Evolutionary conservation across 1,140 invertebrate genomes (phyloP).

Genomic region (Tenebrio molitor): DNA sequence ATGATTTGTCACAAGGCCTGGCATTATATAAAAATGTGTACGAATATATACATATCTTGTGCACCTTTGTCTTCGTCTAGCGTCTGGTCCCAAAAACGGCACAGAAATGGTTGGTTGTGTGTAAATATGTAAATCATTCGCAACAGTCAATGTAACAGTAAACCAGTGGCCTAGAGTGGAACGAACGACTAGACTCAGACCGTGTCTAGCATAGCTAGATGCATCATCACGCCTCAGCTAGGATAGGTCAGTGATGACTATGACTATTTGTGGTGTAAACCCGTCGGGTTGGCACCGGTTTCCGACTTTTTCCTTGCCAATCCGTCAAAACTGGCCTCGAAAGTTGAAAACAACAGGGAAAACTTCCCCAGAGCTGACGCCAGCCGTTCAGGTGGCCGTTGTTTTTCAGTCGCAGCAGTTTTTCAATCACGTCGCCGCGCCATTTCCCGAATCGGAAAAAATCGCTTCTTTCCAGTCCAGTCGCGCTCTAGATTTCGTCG

Average conservation of each 20-base stretch:
- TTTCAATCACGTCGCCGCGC: too few relatives aligned
- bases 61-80: too few relatives aligned
- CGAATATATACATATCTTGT: too few relatives aligned
- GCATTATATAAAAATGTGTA: slow-evolving; percentile 3
- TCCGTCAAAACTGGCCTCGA: not conserved
- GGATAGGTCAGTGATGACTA: slow-evolving; percentile 48
- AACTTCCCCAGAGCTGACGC: too few relatives aligned
- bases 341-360: not conserved
- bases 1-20: too few relatives aligned
- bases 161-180: slow-evolving; percentile 51
- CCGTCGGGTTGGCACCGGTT: not conserved
- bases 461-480: not conserved
- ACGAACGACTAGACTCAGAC: slow-evolving; percentile 44
- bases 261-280: slow-evolving; percentile 9
- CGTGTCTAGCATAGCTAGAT: slow-evolving; percentile 44
- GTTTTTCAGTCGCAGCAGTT: too few relatives aligned
- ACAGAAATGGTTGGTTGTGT: not conserved
- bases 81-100: not conserved
- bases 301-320: not conserved
- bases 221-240: slow-evolving; percentile 43
- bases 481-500: not conserved
- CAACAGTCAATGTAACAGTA: slow-evolving; percentile 48
- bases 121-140: slow-evolving; percentile 30
- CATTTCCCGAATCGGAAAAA: not conserved
- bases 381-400: too few relatives aligned